Percentiles rank a stretch among this genome's conserved stretches.
phyloP scores from a whole-genome alignment of 2,797 vertebrate genomes.

The Hemibagrus guttatus region DNA sequence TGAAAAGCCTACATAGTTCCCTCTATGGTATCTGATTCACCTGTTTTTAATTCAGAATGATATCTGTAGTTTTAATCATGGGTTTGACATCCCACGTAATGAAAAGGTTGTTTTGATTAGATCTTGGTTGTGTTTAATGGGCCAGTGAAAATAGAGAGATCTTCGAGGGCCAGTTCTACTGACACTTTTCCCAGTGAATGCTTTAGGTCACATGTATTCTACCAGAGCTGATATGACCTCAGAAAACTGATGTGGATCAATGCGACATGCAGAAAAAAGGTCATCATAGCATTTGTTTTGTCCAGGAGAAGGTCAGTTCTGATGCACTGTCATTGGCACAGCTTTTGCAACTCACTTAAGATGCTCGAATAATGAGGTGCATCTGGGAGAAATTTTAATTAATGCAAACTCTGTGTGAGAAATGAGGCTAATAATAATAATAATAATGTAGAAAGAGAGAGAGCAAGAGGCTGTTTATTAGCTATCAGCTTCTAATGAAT shows the following conservation, averaged over 20 bases:
- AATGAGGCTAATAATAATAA: background rate
- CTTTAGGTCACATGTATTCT: background rate
- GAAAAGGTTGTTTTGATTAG: constrained; percentile 4
- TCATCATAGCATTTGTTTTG: constrained; percentile 4
- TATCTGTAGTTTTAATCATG: constrained; percentile 4
- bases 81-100: background rate
- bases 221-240: background rate
- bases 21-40: background rate
- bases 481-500: background rate
- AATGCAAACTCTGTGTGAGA: background rate
- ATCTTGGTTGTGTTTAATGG: background rate
- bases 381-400: constrained; percentile 6
- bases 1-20: background rate
- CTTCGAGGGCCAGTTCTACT: no score
- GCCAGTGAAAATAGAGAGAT: constrained; percentile 4
- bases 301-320: background rate
- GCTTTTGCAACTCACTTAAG: background rate
- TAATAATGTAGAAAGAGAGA: background rate
- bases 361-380: background rate
- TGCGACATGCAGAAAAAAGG: background rate
- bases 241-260: background rate
- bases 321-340: background rate
- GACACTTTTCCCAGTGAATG: background rate
- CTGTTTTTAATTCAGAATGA: background rate
- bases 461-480: background rate